phyloP scores from a whole-genome alignment of 2,113 vertebrate species.

The Mesocricetus auratus region DNA sequence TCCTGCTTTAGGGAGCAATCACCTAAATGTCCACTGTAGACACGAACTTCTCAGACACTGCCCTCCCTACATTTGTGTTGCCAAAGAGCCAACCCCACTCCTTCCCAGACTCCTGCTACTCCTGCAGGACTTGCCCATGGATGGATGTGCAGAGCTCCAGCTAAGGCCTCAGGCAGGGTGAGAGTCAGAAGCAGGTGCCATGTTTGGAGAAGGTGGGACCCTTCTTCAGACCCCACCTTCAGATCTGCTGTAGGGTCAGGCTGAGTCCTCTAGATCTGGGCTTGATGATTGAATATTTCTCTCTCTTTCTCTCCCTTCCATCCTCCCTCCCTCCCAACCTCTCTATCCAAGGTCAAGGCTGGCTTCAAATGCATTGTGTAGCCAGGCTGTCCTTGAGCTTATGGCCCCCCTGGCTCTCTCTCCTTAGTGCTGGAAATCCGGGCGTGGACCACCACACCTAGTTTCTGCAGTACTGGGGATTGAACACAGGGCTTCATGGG shows the following conservation, averaged over 20 bases:
- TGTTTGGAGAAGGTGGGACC: rapidly evolving
- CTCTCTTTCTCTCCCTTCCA: not conserved
- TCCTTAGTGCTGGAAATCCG: not conserved
- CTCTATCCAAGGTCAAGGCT: not conserved
- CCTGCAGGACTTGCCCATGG: not conserved
- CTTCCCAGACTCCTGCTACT: not conserved
- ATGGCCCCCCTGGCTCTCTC: not conserved
- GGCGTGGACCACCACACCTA: not conserved
- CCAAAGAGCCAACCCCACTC: no score
- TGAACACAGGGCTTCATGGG: not conserved
- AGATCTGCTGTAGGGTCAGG: not conserved
- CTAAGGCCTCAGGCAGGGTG: not conserved
- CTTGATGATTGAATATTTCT: not conserved
- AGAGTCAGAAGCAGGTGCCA: not conserved
- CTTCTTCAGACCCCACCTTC: not conserved
- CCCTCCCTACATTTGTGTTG: not conserved
- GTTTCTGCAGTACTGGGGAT: not conserved
- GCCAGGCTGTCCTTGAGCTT: not conserved
- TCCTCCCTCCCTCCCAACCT: not conserved
- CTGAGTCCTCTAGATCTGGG: not conserved
- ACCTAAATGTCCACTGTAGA: not conserved
- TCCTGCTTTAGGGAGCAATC: not conserved
- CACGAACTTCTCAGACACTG: no score
- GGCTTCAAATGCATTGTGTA: not conserved
- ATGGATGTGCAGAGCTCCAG: not conserved